A percentile compares a stretch with the other conserved stretches of the same genome.
These are phyloP conservation scores for Daptonema setosum DNA, from an alignment of 2,888 invertebrate species.

Conservation along the genomic window DNA sequence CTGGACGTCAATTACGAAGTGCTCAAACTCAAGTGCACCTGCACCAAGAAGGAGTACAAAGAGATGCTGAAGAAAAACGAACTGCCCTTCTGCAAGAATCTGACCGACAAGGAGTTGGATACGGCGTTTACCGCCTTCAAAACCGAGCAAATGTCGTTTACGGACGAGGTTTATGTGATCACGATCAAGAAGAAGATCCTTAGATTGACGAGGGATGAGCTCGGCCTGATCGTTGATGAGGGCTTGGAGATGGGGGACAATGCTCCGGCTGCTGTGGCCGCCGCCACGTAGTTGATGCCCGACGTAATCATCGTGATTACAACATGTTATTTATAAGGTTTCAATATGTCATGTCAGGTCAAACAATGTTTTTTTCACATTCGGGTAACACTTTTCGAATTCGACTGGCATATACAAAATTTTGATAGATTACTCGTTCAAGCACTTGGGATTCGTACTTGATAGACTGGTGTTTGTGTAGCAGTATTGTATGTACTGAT, in stretches of 20 bases:
- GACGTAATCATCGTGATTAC: no score
- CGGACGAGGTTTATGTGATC: conserved; percentile 18
- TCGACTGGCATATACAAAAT: no score
- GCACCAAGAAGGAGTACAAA: neutral
- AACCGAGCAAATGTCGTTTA: neutral
- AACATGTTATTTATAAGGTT: no score
- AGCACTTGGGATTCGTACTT: no score
- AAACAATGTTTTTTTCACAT: no score
- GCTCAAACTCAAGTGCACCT: neutral
- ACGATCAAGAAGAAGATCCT: neutral
- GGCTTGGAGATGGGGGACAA: neutral
- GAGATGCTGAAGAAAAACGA: neutral
- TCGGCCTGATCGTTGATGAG: neutral
- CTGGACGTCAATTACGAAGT: neutral
- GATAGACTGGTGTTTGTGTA: no score
- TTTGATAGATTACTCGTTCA: no score
- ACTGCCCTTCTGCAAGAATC: neutral
- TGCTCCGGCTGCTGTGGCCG: no score
- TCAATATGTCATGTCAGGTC: no score
- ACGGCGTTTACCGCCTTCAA: neutral
- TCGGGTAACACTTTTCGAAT: no score
- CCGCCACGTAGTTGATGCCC: no score
- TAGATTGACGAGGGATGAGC: neutral
- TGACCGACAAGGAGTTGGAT: neutral
- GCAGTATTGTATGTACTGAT: no score